Conservation (phyloP, 2,113 vertebrate genomes). For the Proteles cristata region DNA sequence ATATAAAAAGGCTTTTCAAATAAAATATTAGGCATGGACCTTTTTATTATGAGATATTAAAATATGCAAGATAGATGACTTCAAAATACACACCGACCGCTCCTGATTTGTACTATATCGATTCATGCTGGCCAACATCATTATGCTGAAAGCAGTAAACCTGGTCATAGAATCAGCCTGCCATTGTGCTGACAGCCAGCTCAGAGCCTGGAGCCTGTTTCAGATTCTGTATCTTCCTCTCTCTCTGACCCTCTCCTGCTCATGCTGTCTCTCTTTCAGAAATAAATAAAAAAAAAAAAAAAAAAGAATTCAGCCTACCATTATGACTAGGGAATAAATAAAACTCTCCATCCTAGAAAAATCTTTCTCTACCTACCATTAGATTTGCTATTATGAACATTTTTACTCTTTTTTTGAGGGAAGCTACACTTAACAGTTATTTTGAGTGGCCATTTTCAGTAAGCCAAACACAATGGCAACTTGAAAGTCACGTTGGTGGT, state of each 20-base stretch:
- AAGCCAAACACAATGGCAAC: neutral
- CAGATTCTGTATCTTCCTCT: too few relatives aligned
- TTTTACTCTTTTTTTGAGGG: constrained; percentile 11
- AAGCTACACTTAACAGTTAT: neutral
- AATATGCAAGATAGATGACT: constrained; percentile 34
- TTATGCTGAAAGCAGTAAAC: neutral
- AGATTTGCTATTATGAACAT: neutral
- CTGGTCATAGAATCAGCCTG: neutral
- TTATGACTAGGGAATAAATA: neutral
- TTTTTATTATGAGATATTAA: constrained; percentile 34
- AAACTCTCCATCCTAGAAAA: neutral
- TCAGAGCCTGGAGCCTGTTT: too few relatives aligned
- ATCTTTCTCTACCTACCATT: neutral
- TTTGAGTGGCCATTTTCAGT: neutral
- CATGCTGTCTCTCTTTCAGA: too few relatives aligned
- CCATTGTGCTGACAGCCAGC: too few relatives aligned
- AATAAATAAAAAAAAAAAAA: too few relatives aligned
- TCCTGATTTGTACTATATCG: neutral
- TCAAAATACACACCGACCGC: neutral
- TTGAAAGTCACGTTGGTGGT: neutral
- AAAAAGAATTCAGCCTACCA: too few relatives aligned
- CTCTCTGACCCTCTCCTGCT: too few relatives aligned
- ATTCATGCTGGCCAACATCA: neutral
- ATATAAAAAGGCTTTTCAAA: neutral
- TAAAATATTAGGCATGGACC: neutral